These are phyloP conservation scores for Lepeophtheirus salmonis DNA, from an alignment of 1,140 invertebrate genomes.

Conservation along the genomic window DNA sequence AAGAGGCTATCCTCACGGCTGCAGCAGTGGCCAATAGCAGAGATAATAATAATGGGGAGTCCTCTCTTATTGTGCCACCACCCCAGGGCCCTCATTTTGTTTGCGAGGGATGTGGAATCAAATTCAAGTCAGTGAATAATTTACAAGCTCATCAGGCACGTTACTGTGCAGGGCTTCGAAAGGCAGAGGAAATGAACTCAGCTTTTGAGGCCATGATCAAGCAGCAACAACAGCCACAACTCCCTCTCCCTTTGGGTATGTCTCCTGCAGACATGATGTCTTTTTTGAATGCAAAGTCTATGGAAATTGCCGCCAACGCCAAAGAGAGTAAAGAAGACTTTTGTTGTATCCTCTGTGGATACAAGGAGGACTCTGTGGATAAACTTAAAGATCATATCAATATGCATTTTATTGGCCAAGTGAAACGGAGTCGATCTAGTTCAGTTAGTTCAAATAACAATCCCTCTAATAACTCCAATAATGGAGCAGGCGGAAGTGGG, in stretches of 20 bases:
- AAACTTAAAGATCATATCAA: conserved; percentile 15
- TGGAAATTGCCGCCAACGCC: not conserved
- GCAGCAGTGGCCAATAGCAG: no score
- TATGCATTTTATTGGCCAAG: conserved; percentile 15
- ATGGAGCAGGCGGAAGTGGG: not conserved
- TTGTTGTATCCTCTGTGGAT: conserved; percentile 13
- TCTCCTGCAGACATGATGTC: conserved; percentile 8
- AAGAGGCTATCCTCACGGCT: no score
- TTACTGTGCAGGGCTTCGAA: conserved; percentile 11
- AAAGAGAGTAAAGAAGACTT: not conserved
- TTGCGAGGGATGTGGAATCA: conserved; percentile 15
- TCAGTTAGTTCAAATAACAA: not conserved
- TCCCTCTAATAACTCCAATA: no score
- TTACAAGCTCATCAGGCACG: conserved; percentile 10
- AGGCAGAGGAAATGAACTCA: conserved; percentile 4
- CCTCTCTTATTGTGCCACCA: not conserved
- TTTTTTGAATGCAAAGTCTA: conserved; percentile 9
- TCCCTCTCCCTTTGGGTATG: not conserved
- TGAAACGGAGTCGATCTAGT: not conserved
- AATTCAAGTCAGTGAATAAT: conserved; percentile 13
- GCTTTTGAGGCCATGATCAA: conserved; percentile 5
- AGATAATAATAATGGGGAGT: no score
- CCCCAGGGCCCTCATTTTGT: conserved; percentile 3
- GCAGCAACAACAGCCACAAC: not conserved
- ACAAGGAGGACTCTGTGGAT: conserved; percentile 10